phyloP scores from a whole-genome alignment of 2,888 invertebrate species.

The Melolontha melolontha region DNA sequence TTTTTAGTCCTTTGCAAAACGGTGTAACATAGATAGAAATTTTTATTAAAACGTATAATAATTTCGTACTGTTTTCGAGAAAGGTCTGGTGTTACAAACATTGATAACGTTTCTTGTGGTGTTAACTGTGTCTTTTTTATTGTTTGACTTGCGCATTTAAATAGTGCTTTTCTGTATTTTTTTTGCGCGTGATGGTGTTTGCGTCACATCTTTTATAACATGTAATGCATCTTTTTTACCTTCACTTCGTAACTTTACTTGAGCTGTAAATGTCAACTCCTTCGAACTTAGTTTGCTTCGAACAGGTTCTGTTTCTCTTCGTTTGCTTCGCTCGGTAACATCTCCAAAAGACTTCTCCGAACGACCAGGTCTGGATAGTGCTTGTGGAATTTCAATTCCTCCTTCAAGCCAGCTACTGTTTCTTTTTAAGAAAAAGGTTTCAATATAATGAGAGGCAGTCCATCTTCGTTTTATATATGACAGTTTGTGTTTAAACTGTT shows the following conservation, averaged over 20 bases:
- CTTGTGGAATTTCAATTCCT: constrained; percentile 5
- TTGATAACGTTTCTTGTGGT: background rate
- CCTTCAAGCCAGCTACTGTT: constrained; percentile 3
- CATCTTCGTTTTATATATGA: constrained; percentile 11
- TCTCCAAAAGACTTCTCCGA: background rate
- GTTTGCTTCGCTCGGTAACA: constrained; percentile 5
- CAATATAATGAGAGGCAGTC: constrained; percentile 2
- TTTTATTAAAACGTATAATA: constrained; percentile 9
- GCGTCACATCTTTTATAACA: constrained; percentile 8
- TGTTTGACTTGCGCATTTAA: too few relatives aligned
- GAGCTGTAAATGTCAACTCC: constrained; percentile 2
- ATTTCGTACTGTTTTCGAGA: too few relatives aligned
- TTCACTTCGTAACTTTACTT: background rate
- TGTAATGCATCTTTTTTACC: constrained; percentile 1
- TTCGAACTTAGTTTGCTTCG: constrained; percentile 6
- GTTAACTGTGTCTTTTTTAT: too few relatives aligned
- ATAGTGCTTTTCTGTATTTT: background rate
- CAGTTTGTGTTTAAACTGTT: constrained; percentile 1
- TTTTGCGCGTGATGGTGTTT: too few relatives aligned
- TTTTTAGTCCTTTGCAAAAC: too few relatives aligned
- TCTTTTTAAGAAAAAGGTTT: constrained; percentile 10
- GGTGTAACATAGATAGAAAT: constrained; percentile 32
- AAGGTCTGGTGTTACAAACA: too few relatives aligned
- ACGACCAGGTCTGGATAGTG: constrained; percentile 6
- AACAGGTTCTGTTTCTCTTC: constrained; percentile 8